Conservation (phyloP, 2,113 vertebrate genomes). For the Dromas ardeola region DNA sequence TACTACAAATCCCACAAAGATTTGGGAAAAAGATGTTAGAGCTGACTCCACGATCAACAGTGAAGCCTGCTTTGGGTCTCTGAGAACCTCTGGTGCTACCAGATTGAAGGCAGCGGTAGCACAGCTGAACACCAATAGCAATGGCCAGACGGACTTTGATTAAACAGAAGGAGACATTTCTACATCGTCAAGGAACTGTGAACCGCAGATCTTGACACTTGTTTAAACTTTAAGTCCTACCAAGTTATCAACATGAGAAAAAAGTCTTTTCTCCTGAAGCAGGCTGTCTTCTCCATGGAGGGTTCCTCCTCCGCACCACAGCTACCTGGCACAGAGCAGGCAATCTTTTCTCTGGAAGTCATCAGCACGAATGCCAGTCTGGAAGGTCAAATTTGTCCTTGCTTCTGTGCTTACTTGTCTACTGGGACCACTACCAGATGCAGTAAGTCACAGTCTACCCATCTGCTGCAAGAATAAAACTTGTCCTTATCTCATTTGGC, state of each 20-base stretch:
- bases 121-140: background rate
- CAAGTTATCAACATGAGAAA: background rate
- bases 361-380: background rate
- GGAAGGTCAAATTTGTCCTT: background rate
- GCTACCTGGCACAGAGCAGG: background rate
- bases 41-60: no score
- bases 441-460: background rate
- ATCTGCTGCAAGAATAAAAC: background rate
- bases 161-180: background rate
- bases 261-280: background rate
- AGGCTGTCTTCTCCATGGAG: background rate
- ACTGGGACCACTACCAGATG: background rate
- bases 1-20: background rate
- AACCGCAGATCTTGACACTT: background rate
- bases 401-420: background rate
- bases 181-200: background rate
- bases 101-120: background rate
- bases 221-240: background rate
- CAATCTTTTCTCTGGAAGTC: background rate
- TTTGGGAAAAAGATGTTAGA: background rate
- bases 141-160: background rate
- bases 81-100: background rate
- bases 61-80: background rate
- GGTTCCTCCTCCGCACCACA: background rate
- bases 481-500: background rate